Evolutionary conservation across 1,140 invertebrate genomes (phyloP).

Genomic region (Pristionchus pacificus): DNA sequence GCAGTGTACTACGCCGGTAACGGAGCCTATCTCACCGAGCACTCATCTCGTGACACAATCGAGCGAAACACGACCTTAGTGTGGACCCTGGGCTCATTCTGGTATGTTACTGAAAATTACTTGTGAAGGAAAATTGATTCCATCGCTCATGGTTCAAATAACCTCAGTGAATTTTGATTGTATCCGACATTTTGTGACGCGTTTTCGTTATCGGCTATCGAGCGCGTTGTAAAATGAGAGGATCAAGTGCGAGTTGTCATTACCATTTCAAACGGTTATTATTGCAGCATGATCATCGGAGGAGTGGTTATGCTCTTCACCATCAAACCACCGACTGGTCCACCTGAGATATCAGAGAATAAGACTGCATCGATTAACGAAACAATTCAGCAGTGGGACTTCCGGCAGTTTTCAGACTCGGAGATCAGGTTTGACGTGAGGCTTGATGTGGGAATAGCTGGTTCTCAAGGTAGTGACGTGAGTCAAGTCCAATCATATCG

Average conservation of each 20-base stretch:
- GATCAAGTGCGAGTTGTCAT: too few relatives aligned
- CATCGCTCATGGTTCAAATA: not conserved
- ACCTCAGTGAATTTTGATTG: not conserved
- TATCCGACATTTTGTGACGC: too few relatives aligned
- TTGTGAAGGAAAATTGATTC: too few relatives aligned
- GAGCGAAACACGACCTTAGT: slow-evolving; percentile 1
- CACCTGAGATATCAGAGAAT: not conserved
- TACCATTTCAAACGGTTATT: not conserved
- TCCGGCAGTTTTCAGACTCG: not conserved
- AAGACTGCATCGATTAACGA: not conserved
- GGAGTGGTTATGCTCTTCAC: not conserved
- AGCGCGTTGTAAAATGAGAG: too few relatives aligned
- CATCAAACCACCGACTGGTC: not conserved
- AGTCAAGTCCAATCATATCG: too few relatives aligned
- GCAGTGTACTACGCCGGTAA: slow-evolving; percentile 8
- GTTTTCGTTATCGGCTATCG: too few relatives aligned
- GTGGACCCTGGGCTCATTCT: not conserved
- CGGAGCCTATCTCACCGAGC: slow-evolving; percentile 4
- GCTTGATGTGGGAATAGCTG: not conserved
- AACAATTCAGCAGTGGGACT: too few relatives aligned
- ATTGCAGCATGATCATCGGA: not conserved
- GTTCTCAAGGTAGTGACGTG: not conserved
- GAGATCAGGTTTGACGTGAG: slow-evolving; percentile 1
- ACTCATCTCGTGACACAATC: slow-evolving; percentile 3
- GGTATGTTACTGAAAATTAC: too few relatives aligned